Percentiles rank a stretch among this genome's conserved stretches.
Conservation (phyloP, 2,797 vertebrate genomes). For the Margarornis squamiger region DNA sequence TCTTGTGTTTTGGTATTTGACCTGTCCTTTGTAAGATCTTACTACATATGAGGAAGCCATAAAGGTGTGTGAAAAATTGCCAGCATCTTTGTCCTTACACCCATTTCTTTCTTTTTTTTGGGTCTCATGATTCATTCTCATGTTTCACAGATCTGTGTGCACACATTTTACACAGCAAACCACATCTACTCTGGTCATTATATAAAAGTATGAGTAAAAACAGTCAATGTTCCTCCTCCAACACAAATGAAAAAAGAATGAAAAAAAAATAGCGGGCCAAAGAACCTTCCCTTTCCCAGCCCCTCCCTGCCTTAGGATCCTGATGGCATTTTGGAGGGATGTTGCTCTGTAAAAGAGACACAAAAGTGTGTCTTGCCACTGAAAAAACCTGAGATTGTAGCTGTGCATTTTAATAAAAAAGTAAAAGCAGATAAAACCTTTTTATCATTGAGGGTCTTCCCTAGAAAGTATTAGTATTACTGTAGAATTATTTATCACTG, state of each 20-base stretch:
- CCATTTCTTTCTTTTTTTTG: not conserved
- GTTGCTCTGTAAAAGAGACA: not conserved
- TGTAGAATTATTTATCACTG: not conserved
- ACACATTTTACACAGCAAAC: not conserved
- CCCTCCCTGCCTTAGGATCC: not conserved
- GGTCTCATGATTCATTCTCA: not conserved
- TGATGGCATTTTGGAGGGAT: not conserved
- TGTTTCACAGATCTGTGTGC: not conserved
- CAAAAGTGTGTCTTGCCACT: not conserved
- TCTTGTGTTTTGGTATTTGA: not conserved
- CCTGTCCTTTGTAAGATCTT: not conserved
- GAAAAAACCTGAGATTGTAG: not conserved
- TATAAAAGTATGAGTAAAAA: not conserved
- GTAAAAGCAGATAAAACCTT: not conserved
- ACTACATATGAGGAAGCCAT: rapidly evolving
- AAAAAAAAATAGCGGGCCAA: rapidly evolving
- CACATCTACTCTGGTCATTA: not conserved
- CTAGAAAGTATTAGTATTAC: not conserved
- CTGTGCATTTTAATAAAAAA: not conserved
- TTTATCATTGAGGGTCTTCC: not conserved
- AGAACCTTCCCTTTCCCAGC: not conserved
- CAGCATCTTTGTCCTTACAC: not conserved
- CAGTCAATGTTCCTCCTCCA: rapidly evolving
- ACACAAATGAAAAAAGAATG: not conserved
- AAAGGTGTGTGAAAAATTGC: not conserved